These are phyloP conservation scores for Zoanthus sociatus DNA, from an alignment of 92 coral and sea anemone species.

Conservation along the genomic window DNA sequence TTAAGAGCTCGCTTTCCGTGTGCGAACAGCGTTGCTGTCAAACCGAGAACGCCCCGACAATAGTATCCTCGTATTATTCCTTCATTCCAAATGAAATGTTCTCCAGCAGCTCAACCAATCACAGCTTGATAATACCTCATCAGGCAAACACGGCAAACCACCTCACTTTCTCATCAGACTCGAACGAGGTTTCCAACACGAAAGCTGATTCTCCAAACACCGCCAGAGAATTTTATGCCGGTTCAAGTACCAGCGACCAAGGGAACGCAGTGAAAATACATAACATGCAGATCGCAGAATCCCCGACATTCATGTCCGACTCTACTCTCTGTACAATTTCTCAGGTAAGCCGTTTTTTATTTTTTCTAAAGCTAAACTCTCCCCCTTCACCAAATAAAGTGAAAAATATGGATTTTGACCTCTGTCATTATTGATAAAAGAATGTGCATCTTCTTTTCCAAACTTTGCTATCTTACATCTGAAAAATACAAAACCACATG, in stretches of 20 bases:
- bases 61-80: conserved; percentile 12
- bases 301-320: conserved; percentile 1
- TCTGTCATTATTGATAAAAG: too few relatives aligned
- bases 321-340: conserved; percentile 10
- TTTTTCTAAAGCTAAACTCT: too few relatives aligned
- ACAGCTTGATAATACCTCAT: not conserved
- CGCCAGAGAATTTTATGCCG: conserved; percentile 20
- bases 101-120: not conserved
- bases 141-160: not conserved
- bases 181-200: not conserved
- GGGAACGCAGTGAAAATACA: not conserved
- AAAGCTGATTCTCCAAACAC: conserved; percentile 1
- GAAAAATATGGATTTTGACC: too few relatives aligned
- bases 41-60: conserved; percentile 44
- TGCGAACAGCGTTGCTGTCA: conserved; percentile 38
- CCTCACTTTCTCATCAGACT: not conserved
- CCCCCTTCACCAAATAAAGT: too few relatives aligned
- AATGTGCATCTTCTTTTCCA: too few relatives aligned
- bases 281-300: conserved; percentile 7
- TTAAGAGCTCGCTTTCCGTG: conserved; percentile 31
- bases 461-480: too few relatives aligned
- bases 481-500: too few relatives aligned
- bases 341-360: not conserved
- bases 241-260: conserved; percentile 37
- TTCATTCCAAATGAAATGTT: conserved; percentile 27